Evolutionary conservation across 2,797 vertebrate species (phyloP).

Genomic region (Hyperoplus immaculatus): DNA sequence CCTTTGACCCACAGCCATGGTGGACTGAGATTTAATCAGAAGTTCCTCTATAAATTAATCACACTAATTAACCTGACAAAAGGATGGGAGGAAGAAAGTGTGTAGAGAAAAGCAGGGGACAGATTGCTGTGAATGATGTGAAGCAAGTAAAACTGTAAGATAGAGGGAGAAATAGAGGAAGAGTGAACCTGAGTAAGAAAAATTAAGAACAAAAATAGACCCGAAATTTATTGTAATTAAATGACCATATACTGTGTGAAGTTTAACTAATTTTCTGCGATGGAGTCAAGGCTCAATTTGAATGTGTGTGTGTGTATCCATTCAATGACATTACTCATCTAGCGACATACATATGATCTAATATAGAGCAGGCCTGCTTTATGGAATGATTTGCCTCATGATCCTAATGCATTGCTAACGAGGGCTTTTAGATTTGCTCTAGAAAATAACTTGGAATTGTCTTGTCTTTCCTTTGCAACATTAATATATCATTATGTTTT

Average conservation of each 20-base stretch:
- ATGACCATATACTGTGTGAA: constrained; percentile 4
- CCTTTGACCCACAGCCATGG: constrained; percentile 26
- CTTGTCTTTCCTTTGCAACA: background rate
- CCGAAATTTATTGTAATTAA: constrained; percentile 33
- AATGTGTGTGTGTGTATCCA: constrained; percentile 24
- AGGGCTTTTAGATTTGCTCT: background rate
- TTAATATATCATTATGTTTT: background rate
- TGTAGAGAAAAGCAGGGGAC: constrained; percentile 8
- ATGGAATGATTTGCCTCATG: background rate
- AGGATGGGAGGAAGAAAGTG: constrained; percentile 34
- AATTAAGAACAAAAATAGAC: constrained; percentile 47
- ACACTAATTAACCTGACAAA: constrained; percentile 81
- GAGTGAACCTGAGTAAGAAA: constrained; percentile 35
- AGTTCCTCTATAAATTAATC: constrained; percentile 73
- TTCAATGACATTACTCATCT: constrained; percentile 17
- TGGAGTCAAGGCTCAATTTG: constrained; percentile 8
- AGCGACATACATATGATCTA: background rate
- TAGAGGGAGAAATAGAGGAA: constrained; percentile 30
- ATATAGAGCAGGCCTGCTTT: background rate
- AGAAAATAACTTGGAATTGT: background rate
- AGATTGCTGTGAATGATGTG: constrained; percentile 40
- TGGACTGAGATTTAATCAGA: constrained; percentile 70
- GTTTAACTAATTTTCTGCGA: constrained; percentile 18
- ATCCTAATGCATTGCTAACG: background rate
- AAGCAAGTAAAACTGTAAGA: constrained; percentile 23